These are phyloP conservation scores for Podilymbus podiceps DNA, from an alignment of 2,113 vertebrate species.

Conservation along the genomic window DNA sequence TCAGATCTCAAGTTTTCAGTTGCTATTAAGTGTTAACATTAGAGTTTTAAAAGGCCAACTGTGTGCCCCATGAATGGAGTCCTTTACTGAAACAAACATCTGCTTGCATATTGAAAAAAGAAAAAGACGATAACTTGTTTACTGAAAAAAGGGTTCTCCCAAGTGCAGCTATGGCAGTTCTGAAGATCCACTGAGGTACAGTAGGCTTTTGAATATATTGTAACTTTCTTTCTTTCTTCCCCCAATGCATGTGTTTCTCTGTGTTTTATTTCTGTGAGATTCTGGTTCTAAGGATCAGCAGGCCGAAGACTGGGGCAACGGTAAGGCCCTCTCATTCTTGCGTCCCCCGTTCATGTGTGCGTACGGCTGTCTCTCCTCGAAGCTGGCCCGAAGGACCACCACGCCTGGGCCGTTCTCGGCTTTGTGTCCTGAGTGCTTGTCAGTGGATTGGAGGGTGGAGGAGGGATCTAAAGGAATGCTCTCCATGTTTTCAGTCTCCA, in stretches of 20 bases:
- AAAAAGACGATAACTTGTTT: constrained; percentile 69
- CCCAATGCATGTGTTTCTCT: not conserved
- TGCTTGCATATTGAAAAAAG: constrained; percentile 78
- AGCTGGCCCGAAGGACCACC: constrained; percentile 87
- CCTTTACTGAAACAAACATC: constrained; percentile 74
- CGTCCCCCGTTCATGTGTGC: constrained; percentile 98
- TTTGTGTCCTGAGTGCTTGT: constrained; percentile 89
- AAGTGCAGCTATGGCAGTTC: constrained; percentile 80
- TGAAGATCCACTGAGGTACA: constrained; percentile 86
- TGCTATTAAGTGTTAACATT: constrained; percentile 75
- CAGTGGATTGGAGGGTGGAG: constrained; percentile 83
- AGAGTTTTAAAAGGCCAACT: constrained; percentile 78
- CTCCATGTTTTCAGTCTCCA: constrained; percentile 96
- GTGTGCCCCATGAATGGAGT: constrained; percentile 72
- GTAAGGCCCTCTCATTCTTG: constrained; percentile 91
- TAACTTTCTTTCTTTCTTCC: constrained; percentile 58
- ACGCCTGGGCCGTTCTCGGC: constrained; percentile 86
- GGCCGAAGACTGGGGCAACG: constrained; percentile 97
- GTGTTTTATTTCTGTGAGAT: not conserved
- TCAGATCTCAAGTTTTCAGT: constrained; percentile 74
- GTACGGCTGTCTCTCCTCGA: constrained; percentile 92
- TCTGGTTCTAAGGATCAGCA: constrained; percentile 84
- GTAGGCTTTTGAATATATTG: constrained; percentile 78
- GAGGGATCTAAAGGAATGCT: constrained; percentile 94
- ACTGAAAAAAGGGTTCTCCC: constrained; percentile 76